Evolutionary conservation across 2,797 vertebrate genomes (phyloP).

Genomic region (Myripristis jacobus): DNA sequence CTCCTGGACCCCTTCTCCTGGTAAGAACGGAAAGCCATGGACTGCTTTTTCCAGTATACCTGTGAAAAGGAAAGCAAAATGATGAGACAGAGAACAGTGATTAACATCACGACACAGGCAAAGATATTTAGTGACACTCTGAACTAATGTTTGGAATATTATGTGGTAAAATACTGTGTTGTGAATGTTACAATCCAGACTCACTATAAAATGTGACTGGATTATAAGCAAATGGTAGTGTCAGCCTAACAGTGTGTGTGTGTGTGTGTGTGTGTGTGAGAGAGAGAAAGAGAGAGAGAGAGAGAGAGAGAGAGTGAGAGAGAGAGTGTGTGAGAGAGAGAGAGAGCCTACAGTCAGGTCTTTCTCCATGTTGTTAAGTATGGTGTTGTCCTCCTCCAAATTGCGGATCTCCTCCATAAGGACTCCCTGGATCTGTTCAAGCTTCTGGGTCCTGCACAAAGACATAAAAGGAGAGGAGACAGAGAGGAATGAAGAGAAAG

Average conservation of each 20-base stretch:
- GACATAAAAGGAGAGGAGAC: not conserved
- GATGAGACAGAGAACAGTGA: constrained; percentile 4
- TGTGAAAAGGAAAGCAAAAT: constrained; percentile 68
- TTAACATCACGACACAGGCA: constrained; percentile 1
- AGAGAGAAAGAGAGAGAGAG: no score
- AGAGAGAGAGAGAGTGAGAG: not conserved
- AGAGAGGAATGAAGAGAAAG: constrained; percentile 1
- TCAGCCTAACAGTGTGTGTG: no score
- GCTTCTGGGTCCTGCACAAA: constrained; percentile 83
- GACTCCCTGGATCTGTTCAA: constrained; percentile 83
- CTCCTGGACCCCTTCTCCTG: constrained; percentile 85
- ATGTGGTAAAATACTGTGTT: not conserved
- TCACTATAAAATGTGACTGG: constrained; percentile 2
- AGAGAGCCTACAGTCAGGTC: constrained; percentile 87
- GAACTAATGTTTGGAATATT: not conserved
- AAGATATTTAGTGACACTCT: not conserved
- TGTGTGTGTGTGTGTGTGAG: no score
- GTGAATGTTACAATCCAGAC: not conserved
- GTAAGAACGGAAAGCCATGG: constrained; percentile 80
- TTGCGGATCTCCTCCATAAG: constrained; percentile 87
- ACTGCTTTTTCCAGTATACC: constrained; percentile 88
- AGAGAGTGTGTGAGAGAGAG: not conserved
- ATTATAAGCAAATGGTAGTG: no score
- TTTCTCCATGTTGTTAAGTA: constrained; percentile 89
- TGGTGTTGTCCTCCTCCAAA: constrained; percentile 87